Percentiles rank a stretch among this genome's conserved stretches.
These are phyloP conservation scores for Subanguina moxae DNA, from an alignment of 1,140 invertebrate genomes.

Conservation along the genomic window DNA sequence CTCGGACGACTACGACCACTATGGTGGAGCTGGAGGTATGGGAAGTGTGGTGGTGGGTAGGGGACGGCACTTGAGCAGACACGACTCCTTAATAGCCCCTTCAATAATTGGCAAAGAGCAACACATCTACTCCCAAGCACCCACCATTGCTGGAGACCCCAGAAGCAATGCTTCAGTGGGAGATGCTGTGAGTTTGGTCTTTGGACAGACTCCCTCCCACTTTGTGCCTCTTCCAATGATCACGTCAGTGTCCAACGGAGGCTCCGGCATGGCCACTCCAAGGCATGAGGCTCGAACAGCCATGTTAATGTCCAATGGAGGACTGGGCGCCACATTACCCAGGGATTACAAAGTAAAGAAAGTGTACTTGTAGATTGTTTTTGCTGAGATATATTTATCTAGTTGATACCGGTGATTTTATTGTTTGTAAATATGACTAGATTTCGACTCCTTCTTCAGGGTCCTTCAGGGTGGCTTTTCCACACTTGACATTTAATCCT, in stretches of 20 bases:
- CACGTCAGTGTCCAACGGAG: conserved; percentile 37
- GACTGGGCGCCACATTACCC: conserved; percentile 43
- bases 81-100: conserved; percentile 42
- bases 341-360: conserved; percentile 58
- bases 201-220: conserved; percentile 28
- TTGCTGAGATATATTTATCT: too few species aligned
- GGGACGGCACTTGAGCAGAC: conserved; percentile 47
- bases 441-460: too few species aligned
- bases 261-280: conserved; percentile 48
- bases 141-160: conserved; percentile 5
- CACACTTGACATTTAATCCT: too few species aligned
- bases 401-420: too few species aligned
- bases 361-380: conserved; percentile 40
- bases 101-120: conserved; percentile 12
- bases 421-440: too few species aligned
- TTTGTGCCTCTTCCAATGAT: conserved; percentile 44
- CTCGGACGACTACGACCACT: conserved; percentile 30
- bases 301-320: not conserved
- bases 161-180: conserved; percentile 19
- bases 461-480: too few species aligned
- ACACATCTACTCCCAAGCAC: conserved; percentile 13
- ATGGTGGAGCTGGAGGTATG: conserved; percentile 37
- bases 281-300: conserved; percentile 28
- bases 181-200: conserved; percentile 52
- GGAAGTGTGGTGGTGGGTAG: conserved; percentile 34